Percentiles rank a stretch among this genome's conserved stretches.
phyloP scores from a whole-genome alignment of 2,797 vertebrate species.

The Mormyrus hasselquistii region DNA sequence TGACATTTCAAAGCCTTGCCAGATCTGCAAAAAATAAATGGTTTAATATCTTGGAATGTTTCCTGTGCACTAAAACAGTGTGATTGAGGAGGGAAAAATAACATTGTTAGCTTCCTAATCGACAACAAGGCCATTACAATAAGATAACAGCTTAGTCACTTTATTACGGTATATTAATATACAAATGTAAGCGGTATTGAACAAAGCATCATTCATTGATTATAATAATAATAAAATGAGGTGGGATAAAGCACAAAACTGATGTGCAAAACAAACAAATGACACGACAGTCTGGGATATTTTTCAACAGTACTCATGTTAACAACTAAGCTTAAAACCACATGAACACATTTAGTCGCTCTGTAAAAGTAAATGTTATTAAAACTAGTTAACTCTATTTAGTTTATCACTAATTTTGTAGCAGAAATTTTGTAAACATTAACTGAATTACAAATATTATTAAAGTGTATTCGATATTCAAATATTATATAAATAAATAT shows the following conservation, averaged over 20 bases:
- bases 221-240: conserved; percentile 23
- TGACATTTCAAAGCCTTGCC: not conserved
- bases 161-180: not conserved
- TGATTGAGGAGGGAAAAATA: conserved; percentile 2
- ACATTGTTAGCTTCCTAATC: not conserved
- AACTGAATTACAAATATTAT: conserved; percentile 1
- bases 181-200: not conserved
- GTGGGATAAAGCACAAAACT: conserved; percentile 27
- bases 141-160: not conserved
- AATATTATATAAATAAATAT: not conserved
- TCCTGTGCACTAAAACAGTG: not conserved
- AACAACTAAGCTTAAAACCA: not conserved
- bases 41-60: not conserved
- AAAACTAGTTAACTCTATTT: conserved; percentile 1
- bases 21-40: not conserved
- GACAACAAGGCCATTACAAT: not conserved
- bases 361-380: not conserved
- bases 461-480: not conserved
- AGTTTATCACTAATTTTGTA: not conserved
- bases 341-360: not conserved
- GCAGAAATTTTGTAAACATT: not conserved
- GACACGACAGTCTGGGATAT: not conserved
- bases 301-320: not conserved
- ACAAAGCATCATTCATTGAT: conserved; percentile 1
- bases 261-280: conserved; percentile 32